Evolutionary conservation across 2,888 invertebrate genomes (phyloP), one percentile per base, ranked within the genome.

Genomic region (Mythimna impura): DNA sequence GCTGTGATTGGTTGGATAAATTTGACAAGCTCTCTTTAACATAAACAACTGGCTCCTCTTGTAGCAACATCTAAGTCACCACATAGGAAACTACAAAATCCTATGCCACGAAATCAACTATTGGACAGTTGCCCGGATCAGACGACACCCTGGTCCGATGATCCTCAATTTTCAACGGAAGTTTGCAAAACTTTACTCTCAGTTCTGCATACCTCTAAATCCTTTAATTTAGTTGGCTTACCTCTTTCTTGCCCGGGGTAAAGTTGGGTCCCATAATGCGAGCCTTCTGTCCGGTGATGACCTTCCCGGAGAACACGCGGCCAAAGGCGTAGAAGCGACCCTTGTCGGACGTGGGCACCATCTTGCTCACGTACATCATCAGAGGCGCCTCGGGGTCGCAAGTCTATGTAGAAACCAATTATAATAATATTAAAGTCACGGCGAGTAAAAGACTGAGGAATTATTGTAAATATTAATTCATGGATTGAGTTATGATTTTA

Each of bases 361-460:
- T 99, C 97, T 99, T 99, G 66, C 99, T 99, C 86, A 99, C 97
- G 97, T 99, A 99, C 99, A 99, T 99, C 99, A 99, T 99, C 75
- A 99, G 97, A 22, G 99, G 99, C 60, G 98, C 99, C 87, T 99
- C 98, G 20, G 99, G 98, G 95, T 99, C 99, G 93, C 99, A 99
- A 92, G 93, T 98, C 97, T 98, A 86, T 12, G 65, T n/a, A 25
- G 10, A 36, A 22, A 66, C 17, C 43, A 20, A 58, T 4, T 50
- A 43, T 1, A 12, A 65, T 64, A 78, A 30, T 1, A 12, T 68
- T 64, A 78, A 30, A 54, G 12, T n/a, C 25, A 60, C 7, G 20
- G 7, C 50, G 8, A 20, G 7, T 20, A 50, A 43, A 43, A 20
- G 50, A 50, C 0, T 50, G 7, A 50, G 8, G 20, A 50, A 20